Evolutionary conservation across 2,888 invertebrate species (phyloP), one percentile per base, ranked within the genome.

Genomic region (Ophioninae sp.): DNA sequence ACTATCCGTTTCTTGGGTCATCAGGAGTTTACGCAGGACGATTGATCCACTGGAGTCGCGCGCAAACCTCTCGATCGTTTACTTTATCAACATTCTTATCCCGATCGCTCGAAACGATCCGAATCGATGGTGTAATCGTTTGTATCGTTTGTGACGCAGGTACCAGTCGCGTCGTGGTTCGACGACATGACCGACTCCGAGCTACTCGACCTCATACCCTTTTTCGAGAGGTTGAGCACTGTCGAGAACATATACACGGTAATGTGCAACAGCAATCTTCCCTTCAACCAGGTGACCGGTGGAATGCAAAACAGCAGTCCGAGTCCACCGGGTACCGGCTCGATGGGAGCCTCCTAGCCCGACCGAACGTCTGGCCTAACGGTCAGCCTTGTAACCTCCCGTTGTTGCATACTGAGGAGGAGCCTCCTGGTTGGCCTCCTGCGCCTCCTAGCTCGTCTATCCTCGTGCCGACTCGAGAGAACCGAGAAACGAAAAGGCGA

Each of bases 111-210:
- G 30, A 51, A 17, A 51, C 59, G 37, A 9, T 64, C 17, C 3
- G 8, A 22, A 22, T 56, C 23, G 23, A 17, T 69, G 30, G 10
- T 30, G 30, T 44, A 17, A 65, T 72, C 64, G 63, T 58, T 41
- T 39, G 23, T 64, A 69, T 64, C 7, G 79, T 59, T 63, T 1
- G 64, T 79, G 72, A 93, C 93, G 0, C 93, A 97, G 97, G 98
- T 99, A 93, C 99, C 99, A 92, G 99, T 99, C 88, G 97, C 98
- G 93, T 99, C 99, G 87, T 99, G 99, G 99, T 99, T 99, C 94
- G 99, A 99, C 94, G 99, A 99, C 94, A 97, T 98, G 96, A 96
- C 97, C 91, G 99, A 99, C 94, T 97, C 97, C 85, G 99, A 99
- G 94, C 95, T 99, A 87, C 95, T 98, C 92, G 99, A 99, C 94